Evolutionary conservation across 1,140 invertebrate species (phyloP), one percentile per base, ranked within the genome.

Genomic region (Trachelipus rathkii): DNA sequence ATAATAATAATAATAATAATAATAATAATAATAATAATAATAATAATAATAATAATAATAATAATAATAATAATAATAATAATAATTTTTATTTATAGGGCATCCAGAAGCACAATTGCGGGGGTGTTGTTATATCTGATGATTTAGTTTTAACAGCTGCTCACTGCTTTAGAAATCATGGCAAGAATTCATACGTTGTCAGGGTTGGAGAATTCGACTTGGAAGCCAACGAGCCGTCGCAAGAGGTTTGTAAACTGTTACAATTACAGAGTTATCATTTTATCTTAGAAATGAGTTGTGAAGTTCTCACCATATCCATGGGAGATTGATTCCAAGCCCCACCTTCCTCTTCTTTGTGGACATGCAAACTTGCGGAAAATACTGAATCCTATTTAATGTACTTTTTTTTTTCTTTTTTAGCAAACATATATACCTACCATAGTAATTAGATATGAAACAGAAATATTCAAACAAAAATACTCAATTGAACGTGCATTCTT

Each of bases 61-160:
- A 44, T 33, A 15, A 44, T 44, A 72, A 72, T n/a, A 13, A 72
- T 21, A 46, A 1, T 21, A 72, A 33, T 33, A 50, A 46, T 0
- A 19, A 50, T 23, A 72, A 33, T 13, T 21, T 75, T 19, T 8
- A 21, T 43, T 21, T 5, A 7, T 76, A 80, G 79, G 75, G 72
- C 6, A 78, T 69, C 15, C 71, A 77, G n/a, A 77, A 78, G 24
- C 79, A 80, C 68, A 80, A 80, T 44, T 81, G 80, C 46, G 80
- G 78, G 0, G 80, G 78, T 10, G 78, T 79, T 0, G 72, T 81
- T 3, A 76, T 81, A 11, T 71, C 76, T 0, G 76, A 79, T 5
- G 76, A 78, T 53, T 75, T 77, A 43, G 60, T 81, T 8, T n/a
- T 81, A 24, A 79, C 80, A 3, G 80, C 80, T 10, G 80, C 80